Evolutionary conservation across 2,113 vertebrate genomes (phyloP).

Genomic region (Sprattus sprattus): DNA sequence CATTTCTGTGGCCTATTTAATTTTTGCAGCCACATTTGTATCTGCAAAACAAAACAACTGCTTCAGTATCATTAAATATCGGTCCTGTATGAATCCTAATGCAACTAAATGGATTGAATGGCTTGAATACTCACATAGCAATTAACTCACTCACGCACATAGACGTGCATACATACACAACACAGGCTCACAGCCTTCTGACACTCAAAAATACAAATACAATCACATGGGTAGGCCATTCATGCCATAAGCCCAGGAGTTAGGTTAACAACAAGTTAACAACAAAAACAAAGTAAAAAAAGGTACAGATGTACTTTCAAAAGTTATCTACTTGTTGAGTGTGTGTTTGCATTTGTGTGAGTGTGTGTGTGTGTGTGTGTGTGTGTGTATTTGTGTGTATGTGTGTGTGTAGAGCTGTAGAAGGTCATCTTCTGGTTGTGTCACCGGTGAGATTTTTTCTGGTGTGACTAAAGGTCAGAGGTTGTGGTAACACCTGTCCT

Average conservation of each 20-base stretch:
- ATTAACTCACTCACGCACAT: neutral
- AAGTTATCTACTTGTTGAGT: too few species aligned
- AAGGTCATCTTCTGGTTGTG: too few species aligned
- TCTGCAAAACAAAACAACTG: neutral
- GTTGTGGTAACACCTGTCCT: slow-evolving; percentile 52
- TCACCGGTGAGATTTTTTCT: slow-evolving; percentile 31
- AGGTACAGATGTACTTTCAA: too few species aligned
- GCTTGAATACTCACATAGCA: neutral
- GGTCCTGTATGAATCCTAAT: neutral
- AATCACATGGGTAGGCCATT: neutral
- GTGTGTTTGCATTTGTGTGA: too few species aligned
- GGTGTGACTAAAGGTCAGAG: slow-evolving; percentile 56
- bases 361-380: too few species aligned
- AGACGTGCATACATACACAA: neutral
- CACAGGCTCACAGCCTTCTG: neutral
- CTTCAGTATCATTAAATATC: neutral
- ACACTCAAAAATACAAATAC: neutral
- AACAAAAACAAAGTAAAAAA: neutral
- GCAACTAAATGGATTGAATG: neutral
- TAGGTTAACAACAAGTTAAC: neutral
- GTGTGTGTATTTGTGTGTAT: too few species aligned
- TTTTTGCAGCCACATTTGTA: neutral
- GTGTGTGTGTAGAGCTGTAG: too few species aligned
- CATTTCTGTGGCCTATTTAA: neutral
- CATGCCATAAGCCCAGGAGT: too few species aligned